phyloP scores from a whole-genome alignment of 1,140 invertebrate species.

The Periplaneta americana region DNA sequence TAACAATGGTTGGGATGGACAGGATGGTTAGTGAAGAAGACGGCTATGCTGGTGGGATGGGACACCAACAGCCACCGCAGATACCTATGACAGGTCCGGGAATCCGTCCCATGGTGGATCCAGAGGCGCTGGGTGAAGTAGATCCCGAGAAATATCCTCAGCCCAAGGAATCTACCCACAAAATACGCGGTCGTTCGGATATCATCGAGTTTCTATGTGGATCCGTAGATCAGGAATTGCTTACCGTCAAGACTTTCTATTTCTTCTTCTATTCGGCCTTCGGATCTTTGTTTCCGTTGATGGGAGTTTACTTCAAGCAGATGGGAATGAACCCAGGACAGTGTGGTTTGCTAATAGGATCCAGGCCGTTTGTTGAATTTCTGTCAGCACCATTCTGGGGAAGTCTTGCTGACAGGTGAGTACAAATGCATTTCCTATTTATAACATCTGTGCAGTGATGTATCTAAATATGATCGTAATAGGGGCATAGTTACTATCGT shows the following conservation, averaged over 20 bases:
- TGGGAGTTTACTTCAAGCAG: conserved; percentile 98
- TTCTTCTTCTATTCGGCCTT: conserved; percentile 99
- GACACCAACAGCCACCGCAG: not conserved
- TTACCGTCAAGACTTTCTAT: conserved; percentile 95
- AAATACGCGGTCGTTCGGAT: conserved; percentile 79
- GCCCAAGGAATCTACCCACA: conserved; percentile 82
- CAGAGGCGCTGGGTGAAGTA: conserved; percentile 66
- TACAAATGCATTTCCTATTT: not conserved
- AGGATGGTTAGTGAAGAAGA: conserved; percentile 11
- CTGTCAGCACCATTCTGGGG: conserved; percentile 98
- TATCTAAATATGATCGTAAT: too few species aligned
- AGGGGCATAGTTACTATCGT: too few species aligned
- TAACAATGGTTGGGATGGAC: conserved; percentile 16
- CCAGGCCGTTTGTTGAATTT: conserved; percentile 95
- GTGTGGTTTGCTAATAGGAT: conserved; percentile 86
- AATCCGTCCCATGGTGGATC: conserved; percentile 61
- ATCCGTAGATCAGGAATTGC: conserved; percentile 78
- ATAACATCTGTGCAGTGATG: too few species aligned
- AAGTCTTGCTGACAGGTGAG: conserved; percentile 81
- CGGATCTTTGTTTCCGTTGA: conserved; percentile 93
- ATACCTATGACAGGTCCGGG: conserved; percentile 23
- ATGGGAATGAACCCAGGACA: conserved; percentile 97
- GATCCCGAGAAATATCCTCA: conserved; percentile 65
- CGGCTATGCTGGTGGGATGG: not conserved
- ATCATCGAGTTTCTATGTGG: conserved; percentile 79